Conservation (phyloP, 1,140 invertebrate genomes). For the Lerema accius region DNA sequence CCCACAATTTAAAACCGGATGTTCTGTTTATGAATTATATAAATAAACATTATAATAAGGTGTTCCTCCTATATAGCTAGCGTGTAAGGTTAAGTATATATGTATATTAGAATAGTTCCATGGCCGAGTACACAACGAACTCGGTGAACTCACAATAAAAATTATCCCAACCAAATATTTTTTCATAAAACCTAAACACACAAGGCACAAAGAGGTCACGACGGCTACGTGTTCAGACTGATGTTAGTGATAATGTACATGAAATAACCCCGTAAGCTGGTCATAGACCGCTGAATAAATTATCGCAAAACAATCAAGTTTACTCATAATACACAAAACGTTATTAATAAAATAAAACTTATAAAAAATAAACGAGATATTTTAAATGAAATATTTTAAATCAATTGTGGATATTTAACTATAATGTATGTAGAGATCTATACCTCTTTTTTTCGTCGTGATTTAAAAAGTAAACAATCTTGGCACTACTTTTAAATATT, state of each 20-base stretch:
- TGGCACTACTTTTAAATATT: too few species aligned
- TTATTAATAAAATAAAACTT: too few species aligned
- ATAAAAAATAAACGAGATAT: too few species aligned
- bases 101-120: neutral
- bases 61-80: too few species aligned
- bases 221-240: conserved; percentile 10
- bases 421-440: too few species aligned
- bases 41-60: neutral
- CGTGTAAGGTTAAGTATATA: conserved; percentile 9
- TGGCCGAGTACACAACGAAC: conserved; percentile 15
- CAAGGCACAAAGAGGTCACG: conserved; percentile 15
- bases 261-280: conserved; percentile 2
- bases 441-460: too few species aligned
- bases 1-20: neutral
- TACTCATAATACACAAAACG: too few species aligned
- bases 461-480: too few species aligned
- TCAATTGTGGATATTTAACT: too few species aligned
- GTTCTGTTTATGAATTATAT: neutral
- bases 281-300: neutral
- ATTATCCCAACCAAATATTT: conserved; percentile 18
- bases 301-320: too few species aligned
- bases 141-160: conserved; percentile 19
- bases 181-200: conserved; percentile 18
- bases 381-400: too few species aligned
- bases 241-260: conserved; percentile 13